Evolutionary conservation across 2,797 vertebrate species (phyloP), one percentile per base, ranked within the genome.

Genomic region (Hemibagrus guttatus): DNA sequence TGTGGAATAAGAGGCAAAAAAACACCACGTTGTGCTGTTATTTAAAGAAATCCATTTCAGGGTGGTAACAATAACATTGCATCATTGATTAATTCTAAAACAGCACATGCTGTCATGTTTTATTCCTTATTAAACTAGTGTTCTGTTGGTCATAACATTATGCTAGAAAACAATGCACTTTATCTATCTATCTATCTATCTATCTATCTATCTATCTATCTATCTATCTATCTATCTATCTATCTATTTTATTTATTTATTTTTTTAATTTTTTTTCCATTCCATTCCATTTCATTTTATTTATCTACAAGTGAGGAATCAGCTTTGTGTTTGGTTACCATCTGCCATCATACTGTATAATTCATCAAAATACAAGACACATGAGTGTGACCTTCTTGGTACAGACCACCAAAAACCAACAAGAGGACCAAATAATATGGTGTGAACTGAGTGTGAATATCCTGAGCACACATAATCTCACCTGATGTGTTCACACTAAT

Each of bases 261-360:
- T 39, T n/a, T n/a, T n/a, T n/a, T n/a, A n/a, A n/a, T n/a, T n/a
- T n/a, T n/a, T n/a, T n/a, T n/a, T n/a, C n/a, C n/a, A 39, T 39
- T 39, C 35, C 87, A 78, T 54, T 75, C 19, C 49, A 61, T 49
- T 85, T 85, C 52, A 87, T 75, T 66, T 82, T 63, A 59, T 86
- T 52, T 85, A 86, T 64, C 83, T 76, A n/a, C 26, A n/a, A 63
- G 56, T 83, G 63, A 12, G 11, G 68, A 82, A 82, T 69, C 28
- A 85, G 61, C 75, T 46, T 13, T 68, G 61, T 42, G 56, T 52
- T 49, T 81, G 49, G 2, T 17, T 39, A 64, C 64, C 21, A 83
- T 83, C 63, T 68, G 49, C 52, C 23, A 58, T 72, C 54, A 83
- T 39, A 35, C 35, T 59, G 76, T 23, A 78, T 58, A 16, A 82